phyloP scores from a whole-genome alignment of 2,888 invertebrate genomes.

The Lithosia quadra region DNA sequence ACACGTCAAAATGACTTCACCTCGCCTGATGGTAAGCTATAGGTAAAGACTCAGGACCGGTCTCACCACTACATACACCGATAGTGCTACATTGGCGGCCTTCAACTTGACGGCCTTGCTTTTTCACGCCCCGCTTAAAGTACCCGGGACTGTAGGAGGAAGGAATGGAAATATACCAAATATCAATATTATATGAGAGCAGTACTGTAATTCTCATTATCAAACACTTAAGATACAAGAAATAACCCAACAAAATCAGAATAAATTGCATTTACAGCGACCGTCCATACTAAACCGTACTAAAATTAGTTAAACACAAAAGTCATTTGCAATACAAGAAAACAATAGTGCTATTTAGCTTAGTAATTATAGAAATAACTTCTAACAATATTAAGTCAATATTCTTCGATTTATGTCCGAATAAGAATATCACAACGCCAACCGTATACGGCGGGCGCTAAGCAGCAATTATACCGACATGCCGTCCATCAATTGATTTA shows the following conservation, averaged over 20 bases:
- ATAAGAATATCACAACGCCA: slow-evolving; percentile 36
- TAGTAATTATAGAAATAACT: slow-evolving; percentile 6
- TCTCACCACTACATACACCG: no score
- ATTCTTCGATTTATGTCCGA: slow-evolving; percentile 22
- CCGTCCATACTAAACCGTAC: not conserved
- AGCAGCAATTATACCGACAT: slow-evolving; percentile 69
- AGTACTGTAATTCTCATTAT: no score
- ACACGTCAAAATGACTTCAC: no score
- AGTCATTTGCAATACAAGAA: not conserved
- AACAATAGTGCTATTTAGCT: not conserved
- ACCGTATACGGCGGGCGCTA: slow-evolving; percentile 28
- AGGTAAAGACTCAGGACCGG: no score
- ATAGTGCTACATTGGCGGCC: no score
- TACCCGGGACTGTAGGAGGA: no score
- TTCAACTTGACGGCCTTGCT: no score
- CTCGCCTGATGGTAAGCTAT: no score
- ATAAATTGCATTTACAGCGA: not conserved
- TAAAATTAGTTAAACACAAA: not conserved
- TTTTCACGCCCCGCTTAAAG: no score
- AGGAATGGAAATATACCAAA: no score
- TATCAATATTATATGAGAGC: no score
- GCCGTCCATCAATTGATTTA: slow-evolving; percentile 79
- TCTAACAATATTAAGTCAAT: slow-evolving; percentile 19
- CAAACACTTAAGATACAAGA: not conserved
- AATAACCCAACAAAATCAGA: no score